Evolutionary conservation across 1,140 invertebrate genomes (phyloP).

Genomic region (Aculops lycopersici): DNA sequence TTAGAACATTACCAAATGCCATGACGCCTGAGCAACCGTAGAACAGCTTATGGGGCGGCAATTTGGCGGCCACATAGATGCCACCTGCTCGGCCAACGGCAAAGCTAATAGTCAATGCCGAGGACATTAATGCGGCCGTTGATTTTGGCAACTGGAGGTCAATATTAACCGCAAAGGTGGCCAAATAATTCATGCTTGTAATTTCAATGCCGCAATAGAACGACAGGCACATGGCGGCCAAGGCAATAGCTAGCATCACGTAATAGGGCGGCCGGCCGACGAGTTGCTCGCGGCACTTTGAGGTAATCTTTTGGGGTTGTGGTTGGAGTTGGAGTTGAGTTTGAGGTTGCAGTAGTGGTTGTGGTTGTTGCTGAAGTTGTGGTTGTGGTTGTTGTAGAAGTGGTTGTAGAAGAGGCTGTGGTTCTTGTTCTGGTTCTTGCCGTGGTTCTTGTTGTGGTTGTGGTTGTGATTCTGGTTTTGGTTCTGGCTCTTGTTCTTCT

Average conservation of each 20-base stretch:
- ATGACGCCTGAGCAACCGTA: slow-evolving; percentile 3
- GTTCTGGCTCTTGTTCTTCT: neutral
- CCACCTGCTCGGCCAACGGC: slow-evolving; percentile 4
- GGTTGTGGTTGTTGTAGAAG: neutral
- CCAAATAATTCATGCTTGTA: slow-evolving; percentile 7
- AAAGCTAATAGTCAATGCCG: slow-evolving; percentile 3
- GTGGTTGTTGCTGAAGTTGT: too few species aligned
- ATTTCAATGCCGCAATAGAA: slow-evolving; percentile 7
- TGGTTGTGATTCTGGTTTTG: neutral
- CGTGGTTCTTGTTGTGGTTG: neutral
- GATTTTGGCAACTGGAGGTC: slow-evolving; percentile 4
- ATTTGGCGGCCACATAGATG: slow-evolving; percentile 4
- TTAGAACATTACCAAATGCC: slow-evolving; percentile 6
- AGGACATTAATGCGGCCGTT: slow-evolving; percentile 5
- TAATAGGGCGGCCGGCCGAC: too few species aligned
- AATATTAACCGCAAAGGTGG: slow-evolving; percentile 6
- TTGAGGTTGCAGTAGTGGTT: too few species aligned
- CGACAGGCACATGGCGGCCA: slow-evolving; percentile 5
- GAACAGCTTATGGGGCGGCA: slow-evolving; percentile 3
- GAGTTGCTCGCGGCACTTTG: too few species aligned
- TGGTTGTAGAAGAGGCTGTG: neutral
- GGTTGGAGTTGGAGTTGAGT: too few species aligned
- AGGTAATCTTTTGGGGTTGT: too few species aligned
- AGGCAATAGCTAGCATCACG: slow-evolving; percentile 1
- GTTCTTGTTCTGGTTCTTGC: neutral